Evolutionary conservation across 2,888 invertebrate species (phyloP).

Genomic region (Limenitis camilla): DNA sequence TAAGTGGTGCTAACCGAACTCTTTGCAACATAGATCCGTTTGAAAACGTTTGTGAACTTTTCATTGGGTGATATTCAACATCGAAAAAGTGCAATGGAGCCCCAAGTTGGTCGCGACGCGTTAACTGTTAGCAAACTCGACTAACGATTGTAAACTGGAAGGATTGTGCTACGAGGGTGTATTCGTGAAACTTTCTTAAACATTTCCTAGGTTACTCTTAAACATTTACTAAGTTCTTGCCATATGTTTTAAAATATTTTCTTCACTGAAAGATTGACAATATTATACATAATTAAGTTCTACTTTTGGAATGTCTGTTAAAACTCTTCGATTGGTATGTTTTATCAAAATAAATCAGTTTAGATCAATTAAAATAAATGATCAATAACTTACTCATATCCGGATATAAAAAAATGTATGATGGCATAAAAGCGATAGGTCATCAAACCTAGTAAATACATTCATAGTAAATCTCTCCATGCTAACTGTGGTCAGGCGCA

Average conservation of each 20-base stretch:
- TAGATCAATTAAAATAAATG: too few species aligned
- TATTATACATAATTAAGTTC: too few species aligned
- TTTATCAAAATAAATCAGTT: too few species aligned
- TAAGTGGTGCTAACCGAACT: slow-evolving; percentile 32
- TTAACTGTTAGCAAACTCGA: slow-evolving; percentile 49
- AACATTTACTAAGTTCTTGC: neutral
- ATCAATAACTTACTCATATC: too few species aligned
- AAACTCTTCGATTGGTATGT: neutral
- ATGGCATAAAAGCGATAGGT: neutral
- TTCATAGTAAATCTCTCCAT: slow-evolving; percentile 14
- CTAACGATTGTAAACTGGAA: slow-evolving; percentile 40
- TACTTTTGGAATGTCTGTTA: neutral
- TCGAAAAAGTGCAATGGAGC: slow-evolving; percentile 47
- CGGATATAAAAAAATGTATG: too few species aligned
- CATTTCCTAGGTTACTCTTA: slow-evolving; percentile 5
- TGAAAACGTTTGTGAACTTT: slow-evolving; percentile 41
- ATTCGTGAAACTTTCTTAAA: slow-evolving; percentile 20
- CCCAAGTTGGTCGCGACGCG: slow-evolving; percentile 41
- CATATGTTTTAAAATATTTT: neutral
- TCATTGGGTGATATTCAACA: slow-evolving; percentile 36
- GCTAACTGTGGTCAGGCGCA: slow-evolving; percentile 33
- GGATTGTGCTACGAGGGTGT: slow-evolving; percentile 19
- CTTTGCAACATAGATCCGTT: slow-evolving; percentile 32
- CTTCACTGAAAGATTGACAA: neutral
- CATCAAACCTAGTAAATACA: neutral